Percentiles rank a stretch among this genome's conserved stretches.
These are phyloP conservation scores for Spodoptera frugiperda DNA, from an alignment of 1,140 invertebrate species.

Conservation along the genomic window DNA sequence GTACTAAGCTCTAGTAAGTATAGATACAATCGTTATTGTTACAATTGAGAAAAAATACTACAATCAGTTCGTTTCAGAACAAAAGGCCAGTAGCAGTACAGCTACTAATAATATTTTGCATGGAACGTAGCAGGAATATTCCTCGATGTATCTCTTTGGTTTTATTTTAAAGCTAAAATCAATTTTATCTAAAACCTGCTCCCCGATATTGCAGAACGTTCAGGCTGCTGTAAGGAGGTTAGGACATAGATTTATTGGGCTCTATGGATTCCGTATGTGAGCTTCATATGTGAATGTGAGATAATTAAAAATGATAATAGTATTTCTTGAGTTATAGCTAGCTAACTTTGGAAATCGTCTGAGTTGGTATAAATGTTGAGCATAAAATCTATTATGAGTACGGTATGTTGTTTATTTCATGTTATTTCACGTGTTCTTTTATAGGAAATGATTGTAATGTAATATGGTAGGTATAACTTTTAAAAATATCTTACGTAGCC, in stretches of 20 bases:
- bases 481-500: too few species aligned
- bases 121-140: conserved; percentile 3
- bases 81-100: not conserved
- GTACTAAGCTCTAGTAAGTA: too few species aligned
- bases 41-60: not conserved
- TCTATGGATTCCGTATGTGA: not conserved
- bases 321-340: too few species aligned
- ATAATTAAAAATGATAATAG: too few species aligned
- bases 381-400: too few species aligned
- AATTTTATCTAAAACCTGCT: conserved; percentile 41
- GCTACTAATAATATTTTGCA: conserved; percentile 8
- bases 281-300: not conserved
- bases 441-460: too few species aligned
- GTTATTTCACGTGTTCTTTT: too few species aligned
- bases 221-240: conserved; percentile 10
- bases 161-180: conserved; percentile 40
- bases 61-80: not conserved
- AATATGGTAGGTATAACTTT: too few species aligned
- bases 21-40: not conserved
- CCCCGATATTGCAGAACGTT: conserved; percentile 31
- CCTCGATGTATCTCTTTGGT: not conserved
- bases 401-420: too few species aligned
- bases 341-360: too few species aligned
- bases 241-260: not conserved
- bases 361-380: too few species aligned